A percentile compares a stretch with the other conserved stretches of the same genome.
phyloP scores from a whole-genome alignment of 92 coral and sea anemone species.

The Phenganax marumi region DNA sequence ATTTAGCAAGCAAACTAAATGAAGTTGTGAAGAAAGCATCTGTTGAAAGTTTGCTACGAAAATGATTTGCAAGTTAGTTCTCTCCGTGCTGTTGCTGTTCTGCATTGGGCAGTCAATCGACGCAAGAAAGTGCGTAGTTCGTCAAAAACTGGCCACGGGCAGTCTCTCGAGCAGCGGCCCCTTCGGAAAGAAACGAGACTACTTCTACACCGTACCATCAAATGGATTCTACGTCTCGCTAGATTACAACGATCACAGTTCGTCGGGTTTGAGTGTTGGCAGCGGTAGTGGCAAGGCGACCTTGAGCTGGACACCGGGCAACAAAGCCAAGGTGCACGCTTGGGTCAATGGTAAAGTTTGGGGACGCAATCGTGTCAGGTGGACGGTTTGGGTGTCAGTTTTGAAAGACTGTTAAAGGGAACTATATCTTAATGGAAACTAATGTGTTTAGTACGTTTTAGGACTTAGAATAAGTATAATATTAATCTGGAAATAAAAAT shows the following conservation, averaged over 20 bases:
- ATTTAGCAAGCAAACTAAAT: background rate
- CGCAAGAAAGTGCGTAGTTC: background rate
- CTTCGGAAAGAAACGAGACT: background rate
- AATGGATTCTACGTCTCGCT: background rate
- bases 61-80: background rate
- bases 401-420: background rate
- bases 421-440: no score
- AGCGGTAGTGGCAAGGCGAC: background rate
- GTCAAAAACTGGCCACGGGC: background rate
- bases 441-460: no score
- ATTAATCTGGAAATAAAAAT: no score
- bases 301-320: background rate
- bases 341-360: constrained; percentile 4
- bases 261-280: background rate
- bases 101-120: background rate
- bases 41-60: background rate
- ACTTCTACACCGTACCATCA: background rate
- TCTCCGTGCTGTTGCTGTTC: background rate
- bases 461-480: no score
- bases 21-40: background rate
- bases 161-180: background rate
- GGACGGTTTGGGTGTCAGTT: background rate
- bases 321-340: background rate
- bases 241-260: background rate
- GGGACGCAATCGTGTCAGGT: background rate